Evolutionary conservation across 2,113 vertebrate species (phyloP), one percentile per base, ranked within the genome.

Genomic region (Galemys pyrenaicus): DNA sequence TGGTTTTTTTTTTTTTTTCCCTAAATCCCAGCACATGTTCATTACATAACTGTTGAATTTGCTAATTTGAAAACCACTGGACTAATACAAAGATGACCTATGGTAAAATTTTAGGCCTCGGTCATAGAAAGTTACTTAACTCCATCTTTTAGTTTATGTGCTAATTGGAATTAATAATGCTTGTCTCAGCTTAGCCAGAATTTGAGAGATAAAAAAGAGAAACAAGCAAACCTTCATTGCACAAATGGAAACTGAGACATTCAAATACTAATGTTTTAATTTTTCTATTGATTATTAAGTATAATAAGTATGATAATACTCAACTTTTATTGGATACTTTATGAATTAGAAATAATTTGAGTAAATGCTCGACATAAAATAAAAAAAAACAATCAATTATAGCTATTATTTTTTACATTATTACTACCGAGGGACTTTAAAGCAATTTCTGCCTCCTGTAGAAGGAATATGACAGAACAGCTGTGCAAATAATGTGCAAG

Each of bases 401-500:
- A 84, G 49, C 80, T 80, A 80, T 89, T 74, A 71, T 51, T 93
- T 87, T 92, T 46, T 74, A 89, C 54, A 79, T 67, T 79, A 80
- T 71, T 91, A 67, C 89, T 84, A 62, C 60, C 28, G 15, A 73
- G 67, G 60, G 46, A 77, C 22, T 70, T 95, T 64, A 82, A 88
- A 95, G 51, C 75, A 41, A 83, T 89, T 91, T 87, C 89, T 96
- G 24, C 41, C 89, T 92, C 46, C 71, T 41, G 1, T 39, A 44
- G 58, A 86, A 89, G 51, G 49, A 71, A 65, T 49, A 56, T 12
- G 51, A 96, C 95, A 70, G 58, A 75, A 74, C 91, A 96, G 84
- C 95, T 97, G 92, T 94, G 77, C 75, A 97, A 96, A 96, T 64
- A 92, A 79, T 20, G 58, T 24, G 30, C 46, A 54, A 60, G 65